phyloP scores from a whole-genome alignment of 1,140 invertebrate genomes.

The Thalassaphorura encarpata region DNA sequence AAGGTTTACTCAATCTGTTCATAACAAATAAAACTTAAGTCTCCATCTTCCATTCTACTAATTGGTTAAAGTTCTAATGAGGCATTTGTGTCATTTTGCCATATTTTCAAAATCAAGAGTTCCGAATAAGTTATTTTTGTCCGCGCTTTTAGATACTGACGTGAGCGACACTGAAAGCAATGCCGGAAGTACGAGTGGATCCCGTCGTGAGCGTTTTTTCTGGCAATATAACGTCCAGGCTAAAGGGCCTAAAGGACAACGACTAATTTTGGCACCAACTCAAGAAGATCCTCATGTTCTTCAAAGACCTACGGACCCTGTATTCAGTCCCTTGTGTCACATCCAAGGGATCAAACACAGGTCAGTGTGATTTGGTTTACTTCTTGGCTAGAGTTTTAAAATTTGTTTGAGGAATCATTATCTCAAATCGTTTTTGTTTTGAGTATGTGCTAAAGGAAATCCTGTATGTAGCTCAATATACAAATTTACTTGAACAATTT shows the following conservation, averaged over 20 bases:
- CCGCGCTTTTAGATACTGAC: slow-evolving; percentile 27
- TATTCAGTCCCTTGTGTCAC: slow-evolving; percentile 80
- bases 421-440: no score
- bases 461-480: no score
- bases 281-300: slow-evolving; percentile 86
- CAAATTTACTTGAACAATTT: no score
- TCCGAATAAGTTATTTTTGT: slow-evolving; percentile 11
- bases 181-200: slow-evolving; percentile 25
- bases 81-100: no score
- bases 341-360: slow-evolving; percentile 82
- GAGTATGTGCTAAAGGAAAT: no score
- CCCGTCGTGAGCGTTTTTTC: slow-evolving; percentile 63
- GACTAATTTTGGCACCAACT: slow-evolving; percentile 56
- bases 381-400: not conserved
- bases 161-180: slow-evolving; percentile 32
- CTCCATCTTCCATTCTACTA: not conserved
- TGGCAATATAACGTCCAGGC: slow-evolving; percentile 99
- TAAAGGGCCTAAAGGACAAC: slow-evolving; percentile 90
- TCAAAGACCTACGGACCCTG: slow-evolving; percentile 79
- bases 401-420: no score
- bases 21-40: no score
- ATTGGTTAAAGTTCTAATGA: not conserved
- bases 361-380: slow-evolving; percentile 36
- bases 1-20: no score
- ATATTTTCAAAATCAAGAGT: no score